Conservation (phyloP, 1,140 invertebrate genomes). For the Argopecten irradians region DNA sequence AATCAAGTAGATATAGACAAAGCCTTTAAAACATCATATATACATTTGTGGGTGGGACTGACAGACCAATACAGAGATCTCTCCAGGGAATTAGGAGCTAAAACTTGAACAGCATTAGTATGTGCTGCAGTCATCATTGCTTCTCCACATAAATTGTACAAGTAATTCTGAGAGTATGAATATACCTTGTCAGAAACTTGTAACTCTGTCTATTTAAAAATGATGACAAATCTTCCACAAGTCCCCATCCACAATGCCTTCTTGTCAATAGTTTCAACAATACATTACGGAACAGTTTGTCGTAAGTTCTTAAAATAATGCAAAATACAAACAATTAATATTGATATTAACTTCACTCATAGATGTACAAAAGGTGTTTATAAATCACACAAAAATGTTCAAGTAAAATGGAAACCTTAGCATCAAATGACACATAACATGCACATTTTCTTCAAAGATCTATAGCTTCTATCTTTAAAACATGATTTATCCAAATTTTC, state of each 20-base stretch:
- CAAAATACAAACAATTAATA: not conserved
- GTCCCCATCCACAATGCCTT: not conserved
- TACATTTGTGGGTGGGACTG: not conserved
- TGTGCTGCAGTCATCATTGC: not conserved
- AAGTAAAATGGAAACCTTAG: not conserved
- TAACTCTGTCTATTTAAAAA: not conserved
- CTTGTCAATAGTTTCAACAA: not conserved
- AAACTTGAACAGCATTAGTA: not conserved
- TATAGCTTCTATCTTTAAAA: not conserved
- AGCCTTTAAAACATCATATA: not conserved
- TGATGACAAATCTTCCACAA: not conserved
- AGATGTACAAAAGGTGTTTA: not conserved
- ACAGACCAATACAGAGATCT: not conserved
- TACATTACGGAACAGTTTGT: not conserved
- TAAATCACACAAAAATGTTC: not conserved
- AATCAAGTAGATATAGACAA: not conserved
- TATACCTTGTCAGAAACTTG: not conserved
- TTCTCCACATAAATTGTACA: not conserved
- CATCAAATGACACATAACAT: not conserved
- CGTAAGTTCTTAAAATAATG: not conserved
- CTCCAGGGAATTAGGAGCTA: not conserved
- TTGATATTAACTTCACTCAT: not conserved
- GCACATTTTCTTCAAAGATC: not conserved
- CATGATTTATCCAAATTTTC: not conserved
- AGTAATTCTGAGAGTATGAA: not conserved